A percentile compares a stretch with the other conserved stretches of the same genome.
Evolutionary conservation across 2,888 invertebrate genomes (phyloP).

Genomic region (Nephrotoma appendiculata): DNA sequence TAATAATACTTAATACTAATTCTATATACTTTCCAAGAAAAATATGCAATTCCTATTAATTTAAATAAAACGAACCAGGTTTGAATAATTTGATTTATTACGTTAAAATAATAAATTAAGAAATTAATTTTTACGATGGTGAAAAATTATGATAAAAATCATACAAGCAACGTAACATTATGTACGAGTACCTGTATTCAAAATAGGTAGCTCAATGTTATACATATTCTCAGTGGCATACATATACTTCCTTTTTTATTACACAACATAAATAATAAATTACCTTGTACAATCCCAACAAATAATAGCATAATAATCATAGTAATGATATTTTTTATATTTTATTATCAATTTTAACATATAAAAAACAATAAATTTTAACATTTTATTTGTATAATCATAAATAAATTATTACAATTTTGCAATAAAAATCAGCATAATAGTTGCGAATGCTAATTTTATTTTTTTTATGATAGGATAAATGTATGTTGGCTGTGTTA

Average conservation of each 20-base stretch:
- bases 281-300: neutral
- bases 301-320: neutral
- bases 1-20: too few species aligned
- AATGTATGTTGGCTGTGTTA: neutral
- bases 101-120: too few species aligned
- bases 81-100: too few species aligned
- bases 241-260: neutral
- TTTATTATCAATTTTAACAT: neutral
- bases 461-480: neutral
- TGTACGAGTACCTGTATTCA: too few species aligned
- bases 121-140: too few species aligned
- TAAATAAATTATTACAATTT: neutral
- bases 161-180: too few species aligned
- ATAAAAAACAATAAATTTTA: neutral
- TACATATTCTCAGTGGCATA: too few species aligned
- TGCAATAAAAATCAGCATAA: neutral
- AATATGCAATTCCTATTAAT: too few species aligned
- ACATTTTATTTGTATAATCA: neutral
- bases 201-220: too few species aligned
- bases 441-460: neutral
- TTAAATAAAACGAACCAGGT: too few species aligned
- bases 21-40: too few species aligned
- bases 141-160: too few species aligned
- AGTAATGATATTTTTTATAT: neutral
- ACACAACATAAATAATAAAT: neutral